Evolutionary conservation across 35 echinoderm and acorn worm genomes (phyloP), one percentile per base, ranked within the genome.

Genomic region (Stichopus chloronotus): DNA sequence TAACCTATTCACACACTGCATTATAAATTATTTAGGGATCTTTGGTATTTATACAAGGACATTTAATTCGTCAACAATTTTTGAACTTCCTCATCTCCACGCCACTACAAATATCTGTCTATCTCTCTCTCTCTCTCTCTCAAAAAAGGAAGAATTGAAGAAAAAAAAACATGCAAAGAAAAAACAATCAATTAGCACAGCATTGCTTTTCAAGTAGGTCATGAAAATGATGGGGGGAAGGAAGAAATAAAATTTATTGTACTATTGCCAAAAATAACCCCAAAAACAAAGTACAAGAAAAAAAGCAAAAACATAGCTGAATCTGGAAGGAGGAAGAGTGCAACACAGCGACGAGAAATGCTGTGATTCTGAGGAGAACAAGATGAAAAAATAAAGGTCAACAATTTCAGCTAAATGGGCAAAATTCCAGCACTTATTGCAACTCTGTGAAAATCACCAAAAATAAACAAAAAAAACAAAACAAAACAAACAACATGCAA

Each of bases 361-460:
- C 21, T 43, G 30, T 43, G 30, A 43, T 25, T 78, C 4, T 78
- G 52, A 83, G 52, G 14, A 83, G 4, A 56, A 83, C 14, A 83
- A 43, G 30, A 82, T 17, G 55, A 8, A 83, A 83, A 56, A 9
- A 83, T 53, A 55, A 54, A 83, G 54, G 30, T 52, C 19, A 55
- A 83, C 79, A 83, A 83, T 83, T 83, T 83, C 79, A 83, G 79
- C 79, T 83, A 83, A 23, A 54, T 83, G 79, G 79, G 79, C 79
- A 83, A 83, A 83, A 25, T 83, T 83, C 79, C 24, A 83, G 79
- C 79, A 83, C 30, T 83, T 83, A 83, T 83, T 83, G 79, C 79
- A 83, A 83, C 79, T 54, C 55, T 8, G 79, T 83, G 53, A 52
- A 83, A 83, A 83, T 17, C 74, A 78, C 74, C 21, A n/a, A 78